Evolutionary conservation across 2,797 vertebrate genomes (phyloP), one percentile per base, ranked within the genome.

Genomic region (Threskiornis aethiopicus): DNA sequence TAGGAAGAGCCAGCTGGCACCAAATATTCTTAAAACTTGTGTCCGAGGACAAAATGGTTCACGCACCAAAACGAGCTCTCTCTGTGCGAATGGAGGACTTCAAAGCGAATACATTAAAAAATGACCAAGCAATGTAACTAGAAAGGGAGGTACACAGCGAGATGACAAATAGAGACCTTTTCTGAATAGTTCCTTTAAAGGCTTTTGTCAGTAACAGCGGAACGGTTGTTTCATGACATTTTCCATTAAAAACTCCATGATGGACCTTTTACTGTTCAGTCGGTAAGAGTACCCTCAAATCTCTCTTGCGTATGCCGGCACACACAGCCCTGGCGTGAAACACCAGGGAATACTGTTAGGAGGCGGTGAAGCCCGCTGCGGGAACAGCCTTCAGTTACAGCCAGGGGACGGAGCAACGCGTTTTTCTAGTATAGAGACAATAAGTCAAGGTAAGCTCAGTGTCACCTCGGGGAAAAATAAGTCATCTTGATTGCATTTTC

Each of bases 1-100:
- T 69, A 67, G 62, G 46, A 72, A 89, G 80, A 87, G 90, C 65
- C 90, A 96, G 61, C 90, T 93, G 87, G 89, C 89, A 94, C 16
- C 20, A 83, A 67, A 59, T 44, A 44, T 47, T 37, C 59, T 62
- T 70, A 67, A 85, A 94, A 82, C 24, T 89, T 16, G 9, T 20
- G 64, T 92, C 67, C 67, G 83, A 71, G 78, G 67, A 65, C 59
- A 58, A 39, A 93, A 28, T 5, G 9, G 49, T 49, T 86, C 47
- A 58, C 24, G 3, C 62, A 67, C 51, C 18, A 31, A 70, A 80
- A 93, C 2, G 33, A 39, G 26, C 26, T 81, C 26, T 9, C 28
- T 17, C 44, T 9, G 1, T 16, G 21, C 10, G 17, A 78, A 58
- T 33, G 6, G 54, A 61, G 12, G 19, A 15, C 65, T 52, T 55